Evolutionary conservation across 1,140 invertebrate species (phyloP).

Genomic region (Halyomorpha halys): DNA sequence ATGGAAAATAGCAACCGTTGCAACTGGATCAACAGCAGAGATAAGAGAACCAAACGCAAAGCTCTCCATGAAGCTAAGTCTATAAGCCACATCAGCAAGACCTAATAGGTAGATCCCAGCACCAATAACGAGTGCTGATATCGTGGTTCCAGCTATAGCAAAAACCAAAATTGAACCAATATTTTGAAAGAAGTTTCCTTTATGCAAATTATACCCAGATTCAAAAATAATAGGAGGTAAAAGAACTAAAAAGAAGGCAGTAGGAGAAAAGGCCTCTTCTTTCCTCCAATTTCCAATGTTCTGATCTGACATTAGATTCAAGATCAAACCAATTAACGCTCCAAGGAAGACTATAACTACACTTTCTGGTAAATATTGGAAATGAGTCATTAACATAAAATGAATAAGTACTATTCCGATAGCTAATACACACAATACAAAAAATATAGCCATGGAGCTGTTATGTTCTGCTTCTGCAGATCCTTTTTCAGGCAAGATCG

Average conservation of each 20-base stretch:
- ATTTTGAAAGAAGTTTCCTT: conserved; percentile 98
- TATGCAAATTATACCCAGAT: conserved; percentile 96
- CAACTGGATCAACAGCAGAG: conserved; percentile 97
- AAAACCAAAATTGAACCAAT: conserved; percentile 91
- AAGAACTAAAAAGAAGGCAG: conserved; percentile 91
- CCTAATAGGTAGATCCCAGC: conserved; percentile 91
- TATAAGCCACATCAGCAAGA: conserved; percentile 78
- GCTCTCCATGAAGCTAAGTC: conserved; percentile 86
- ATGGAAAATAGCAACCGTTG: conserved; percentile 96
- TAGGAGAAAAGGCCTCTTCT: conserved; percentile 94
- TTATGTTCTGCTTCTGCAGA: conserved; percentile 91
- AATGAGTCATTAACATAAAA: conserved; percentile 86
- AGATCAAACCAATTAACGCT: conserved; percentile 78
- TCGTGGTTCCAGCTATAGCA: conserved; percentile 91
- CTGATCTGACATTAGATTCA: conserved; percentile 81
- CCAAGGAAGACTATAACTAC: conserved; percentile 95
- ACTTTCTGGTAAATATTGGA: conserved; percentile 93
- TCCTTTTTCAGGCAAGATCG: conserved; percentile 70
- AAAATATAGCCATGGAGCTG: conserved; percentile 93
- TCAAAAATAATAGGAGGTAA: conserved; percentile 99
- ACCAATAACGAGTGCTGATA: conserved; percentile 89
- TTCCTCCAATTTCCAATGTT: conserved; percentile 89
- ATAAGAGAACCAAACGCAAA: conserved; percentile 97
- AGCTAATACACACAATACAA: conserved; percentile 85
- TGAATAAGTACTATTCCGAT: conserved; percentile 90